Base-by-base conservation (phyloP, 2,888 invertebrate genomes). In the Melanostoma mellinum region DNA sequence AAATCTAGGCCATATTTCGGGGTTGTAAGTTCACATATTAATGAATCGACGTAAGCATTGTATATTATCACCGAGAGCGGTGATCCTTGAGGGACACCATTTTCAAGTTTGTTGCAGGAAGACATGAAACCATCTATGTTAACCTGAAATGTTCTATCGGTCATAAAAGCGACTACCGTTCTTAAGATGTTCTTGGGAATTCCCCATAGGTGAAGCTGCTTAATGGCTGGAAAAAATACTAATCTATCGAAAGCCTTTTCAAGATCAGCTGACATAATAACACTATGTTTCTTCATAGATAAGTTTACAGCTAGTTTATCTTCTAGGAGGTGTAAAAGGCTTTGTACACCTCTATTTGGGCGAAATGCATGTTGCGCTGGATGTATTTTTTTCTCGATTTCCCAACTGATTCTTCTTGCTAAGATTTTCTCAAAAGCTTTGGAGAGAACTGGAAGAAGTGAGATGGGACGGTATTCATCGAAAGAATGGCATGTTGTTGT, bases 21-120 rank as follows among this genome's bases (percentile, higher is more conserved):
- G 9, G 4, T 6, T 1, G 36, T 0, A 6, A 58, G 58, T 9
- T 58, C 2, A 42, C 9, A n/a, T 32, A 67, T 53, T 8, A 55
- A 20, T n/a, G 32, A 44, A 32, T 44, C 42, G 10, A 67, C 32
- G 44, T 67, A 55, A 6, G 53, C 44, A 8, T 67, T 67, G 33
- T 53, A 53, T 10, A 44, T 35, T 8, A 6, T 20, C 10, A 52
- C 65, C 9, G 65, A 38, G 8, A 67, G 44, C 4, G 53, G 53
- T 3, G 42, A 65, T 2, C 53, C 36, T 8, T 67, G 53, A 5
- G 42, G 20, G 2, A 44, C 44, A 2, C 67, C 67, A 44, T 44
- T 53, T 10, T 67, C 20, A 20, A 20, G 20, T 20, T 20, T 20
- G 20, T 20, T 20, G 20, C 20, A 20, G 20, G 20, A 20, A 1